Conservation (phyloP, 2,888 invertebrate species). For the Diarsia brunnea region DNA sequence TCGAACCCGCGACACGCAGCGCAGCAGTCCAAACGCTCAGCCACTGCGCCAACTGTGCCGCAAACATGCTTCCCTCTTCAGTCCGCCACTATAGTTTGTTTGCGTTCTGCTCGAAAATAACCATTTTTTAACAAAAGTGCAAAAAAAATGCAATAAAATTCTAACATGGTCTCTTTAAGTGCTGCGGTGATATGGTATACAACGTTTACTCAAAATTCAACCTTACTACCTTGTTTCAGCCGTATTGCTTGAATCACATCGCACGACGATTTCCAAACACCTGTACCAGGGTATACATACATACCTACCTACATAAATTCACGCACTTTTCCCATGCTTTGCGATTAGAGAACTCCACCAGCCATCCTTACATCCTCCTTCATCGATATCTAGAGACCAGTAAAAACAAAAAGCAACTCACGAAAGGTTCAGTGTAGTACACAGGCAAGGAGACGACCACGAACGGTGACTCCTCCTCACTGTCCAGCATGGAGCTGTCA, state of each 20-base stretch:
- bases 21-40: no score
- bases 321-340: background rate
- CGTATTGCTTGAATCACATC: background rate
- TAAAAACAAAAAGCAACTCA: slow-evolving; percentile 72
- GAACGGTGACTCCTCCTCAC: slow-evolving; percentile 92
- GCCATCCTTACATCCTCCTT: background rate
- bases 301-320: background rate
- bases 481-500: slow-evolving; percentile 90
- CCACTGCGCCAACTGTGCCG: no score
- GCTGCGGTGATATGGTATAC: no score
- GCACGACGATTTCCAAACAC: background rate
- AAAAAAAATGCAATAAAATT: background rate
- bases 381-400: background rate
- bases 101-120: background rate
- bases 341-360: background rate
- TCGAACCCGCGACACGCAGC: no score
- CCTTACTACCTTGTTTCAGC: background rate
- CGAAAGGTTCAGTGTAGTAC: slow-evolving; percentile 88
- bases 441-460: slow-evolving; percentile 93
- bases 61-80: no score
- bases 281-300: background rate
- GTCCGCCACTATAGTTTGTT: background rate
- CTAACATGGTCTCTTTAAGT: background rate
- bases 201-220: background rate
- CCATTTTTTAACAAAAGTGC: background rate